A percentile compares a stretch with the other conserved stretches of the same genome.
Evolutionary conservation across 2,113 vertebrate species (phyloP).

Genomic region (Xiphias gladius): DNA sequence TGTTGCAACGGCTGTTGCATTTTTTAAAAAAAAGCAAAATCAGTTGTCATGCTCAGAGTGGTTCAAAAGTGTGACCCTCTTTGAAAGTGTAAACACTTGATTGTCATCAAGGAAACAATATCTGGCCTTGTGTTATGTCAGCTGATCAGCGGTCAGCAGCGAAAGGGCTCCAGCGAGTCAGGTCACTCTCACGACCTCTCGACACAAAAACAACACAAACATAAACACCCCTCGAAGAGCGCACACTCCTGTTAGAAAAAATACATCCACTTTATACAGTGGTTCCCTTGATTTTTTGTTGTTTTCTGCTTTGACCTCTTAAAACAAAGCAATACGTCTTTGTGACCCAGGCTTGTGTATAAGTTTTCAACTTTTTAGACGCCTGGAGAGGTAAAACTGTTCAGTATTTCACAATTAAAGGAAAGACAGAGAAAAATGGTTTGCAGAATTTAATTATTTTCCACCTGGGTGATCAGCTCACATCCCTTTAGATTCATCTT

Average conservation of each 20-base stretch:
- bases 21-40: slow-evolving; percentile 20
- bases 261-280: no score
- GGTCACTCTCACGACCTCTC: slow-evolving; percentile 31
- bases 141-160: slow-evolving; percentile 36
- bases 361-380: neutral
- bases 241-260: no score
- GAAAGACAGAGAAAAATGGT: neutral
- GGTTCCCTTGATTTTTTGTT: no score
- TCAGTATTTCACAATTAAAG: neutral
- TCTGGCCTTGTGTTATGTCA: slow-evolving; percentile 24
- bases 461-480: neutral
- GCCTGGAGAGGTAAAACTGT: neutral
- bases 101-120: slow-evolving; percentile 5
- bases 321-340: neutral
- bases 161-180: slow-evolving; percentile 19
- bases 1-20: slow-evolving; percentile 44
- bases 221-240: neutral
- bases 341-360: neutral
- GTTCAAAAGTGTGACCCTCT: slow-evolving; percentile 16
- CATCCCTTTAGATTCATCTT: neutral
- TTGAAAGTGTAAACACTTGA: slow-evolving; percentile 29
- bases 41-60: slow-evolving; percentile 14
- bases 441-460: neutral
- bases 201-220: slow-evolving; percentile 32
- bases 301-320: neutral